These are phyloP conservation scores for Eilema depressum DNA, from an alignment of 2,888 invertebrate species.

Conservation along the genomic window DNA sequence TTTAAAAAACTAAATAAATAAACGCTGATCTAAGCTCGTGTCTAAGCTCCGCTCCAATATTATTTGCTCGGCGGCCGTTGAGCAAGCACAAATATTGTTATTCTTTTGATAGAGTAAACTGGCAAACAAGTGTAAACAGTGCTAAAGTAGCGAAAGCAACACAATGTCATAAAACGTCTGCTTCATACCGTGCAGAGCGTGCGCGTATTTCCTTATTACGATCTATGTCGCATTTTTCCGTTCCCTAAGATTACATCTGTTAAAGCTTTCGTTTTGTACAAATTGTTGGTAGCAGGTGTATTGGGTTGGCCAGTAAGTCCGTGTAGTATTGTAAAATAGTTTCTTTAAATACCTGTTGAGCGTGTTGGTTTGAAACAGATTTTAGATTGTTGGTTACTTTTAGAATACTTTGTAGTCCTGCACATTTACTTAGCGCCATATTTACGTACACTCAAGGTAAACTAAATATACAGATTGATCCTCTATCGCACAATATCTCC, in stretches of 20 bases:
- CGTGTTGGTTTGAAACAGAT: background rate
- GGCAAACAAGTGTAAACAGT: slow-evolving; percentile 34
- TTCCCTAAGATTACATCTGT: slow-evolving; percentile 13
- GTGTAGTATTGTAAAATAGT: background rate
- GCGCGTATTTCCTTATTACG: slow-evolving; percentile 21
- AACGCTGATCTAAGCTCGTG: background rate
- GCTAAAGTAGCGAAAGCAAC: slow-evolving; percentile 13
- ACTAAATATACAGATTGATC: no score
- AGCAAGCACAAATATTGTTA: slow-evolving; percentile 54
- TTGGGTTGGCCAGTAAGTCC: background rate
- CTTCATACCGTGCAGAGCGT: slow-evolving; percentile 6
- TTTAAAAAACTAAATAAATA: background rate
- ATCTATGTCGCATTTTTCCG: slow-evolving; percentile 7
- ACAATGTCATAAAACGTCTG: slow-evolving; percentile 17
- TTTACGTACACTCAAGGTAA: background rate
- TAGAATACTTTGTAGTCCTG: background rate
- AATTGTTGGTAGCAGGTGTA: background rate
- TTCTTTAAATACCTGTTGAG: background rate
- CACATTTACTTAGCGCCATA: background rate
- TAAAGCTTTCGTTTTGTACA: slow-evolving; percentile 8
- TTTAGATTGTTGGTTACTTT: background rate
- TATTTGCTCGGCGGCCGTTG: slow-evolving; percentile 46
- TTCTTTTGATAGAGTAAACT: slow-evolving; percentile 42
- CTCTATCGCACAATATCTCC: no score
- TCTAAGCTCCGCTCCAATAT: slow-evolving; percentile 30